Conservation (phyloP, 1,140 invertebrate species). For the Nebria ingens region DNA sequence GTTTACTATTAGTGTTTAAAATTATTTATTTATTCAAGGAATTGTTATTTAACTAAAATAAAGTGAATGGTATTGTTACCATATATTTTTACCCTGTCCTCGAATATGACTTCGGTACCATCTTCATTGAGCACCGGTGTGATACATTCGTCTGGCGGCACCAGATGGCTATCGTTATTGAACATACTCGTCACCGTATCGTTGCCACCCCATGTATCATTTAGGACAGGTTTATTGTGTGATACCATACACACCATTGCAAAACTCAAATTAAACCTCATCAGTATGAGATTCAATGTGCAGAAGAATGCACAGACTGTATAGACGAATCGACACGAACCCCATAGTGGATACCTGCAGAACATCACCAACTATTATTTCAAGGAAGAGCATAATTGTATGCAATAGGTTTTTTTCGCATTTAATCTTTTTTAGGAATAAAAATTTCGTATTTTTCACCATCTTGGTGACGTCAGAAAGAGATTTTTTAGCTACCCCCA, state of each 20-base stretch:
- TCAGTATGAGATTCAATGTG: conserved; percentile 1
- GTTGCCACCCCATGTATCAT: background rate
- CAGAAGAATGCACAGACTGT: background rate
- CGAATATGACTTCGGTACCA: background rate
- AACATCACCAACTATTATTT: no score
- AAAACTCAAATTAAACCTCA: conserved; percentile 11
- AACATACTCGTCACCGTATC: background rate
- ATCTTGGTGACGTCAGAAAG: no score
- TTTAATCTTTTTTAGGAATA: no score
- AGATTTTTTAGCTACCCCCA: no score
- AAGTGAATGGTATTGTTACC: background rate
- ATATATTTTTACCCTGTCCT: background rate
- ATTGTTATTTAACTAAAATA: no score
- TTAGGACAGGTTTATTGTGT: background rate
- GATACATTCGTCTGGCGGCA: background rate
- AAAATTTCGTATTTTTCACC: no score
- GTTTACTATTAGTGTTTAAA: no score
- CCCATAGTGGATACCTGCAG: background rate
- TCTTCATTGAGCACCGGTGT: background rate
- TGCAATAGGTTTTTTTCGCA: no score
- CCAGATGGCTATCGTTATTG: background rate
- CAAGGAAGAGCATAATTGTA: no score
- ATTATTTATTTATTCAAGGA: no score
- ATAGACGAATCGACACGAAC: background rate
- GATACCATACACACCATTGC: conserved; percentile 1